A percentile compares a stretch with the other conserved stretches of the same genome.
phyloP scores from a whole-genome alignment of 2,888 invertebrate genomes.

The Melieria omissa region DNA sequence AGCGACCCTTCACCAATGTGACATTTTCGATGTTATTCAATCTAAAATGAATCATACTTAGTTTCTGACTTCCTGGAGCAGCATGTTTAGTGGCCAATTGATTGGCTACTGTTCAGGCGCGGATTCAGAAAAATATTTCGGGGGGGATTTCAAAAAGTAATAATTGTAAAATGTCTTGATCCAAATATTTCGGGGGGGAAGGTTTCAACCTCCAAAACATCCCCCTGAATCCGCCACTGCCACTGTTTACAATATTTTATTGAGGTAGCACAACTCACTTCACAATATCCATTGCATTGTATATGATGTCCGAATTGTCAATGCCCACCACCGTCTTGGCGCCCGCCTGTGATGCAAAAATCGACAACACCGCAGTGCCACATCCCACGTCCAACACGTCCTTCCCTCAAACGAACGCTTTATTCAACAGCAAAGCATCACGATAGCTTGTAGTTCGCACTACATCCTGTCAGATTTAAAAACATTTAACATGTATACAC shows the following conservation, averaged over 20 bases:
- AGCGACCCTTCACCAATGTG: constrained; percentile 82
- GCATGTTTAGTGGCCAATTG: too few relatives aligned
- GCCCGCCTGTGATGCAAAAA: constrained; percentile 97
- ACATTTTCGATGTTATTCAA: constrained; percentile 71
- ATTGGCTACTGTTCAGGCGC: too few relatives aligned
- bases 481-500: background rate
- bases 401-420: constrained; percentile 76
- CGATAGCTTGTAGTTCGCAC: constrained; percentile 88
- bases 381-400: constrained; percentile 94
- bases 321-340: constrained; percentile 91
- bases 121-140: too few relatives aligned
- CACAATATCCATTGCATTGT: constrained; percentile 94
- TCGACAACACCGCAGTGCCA: constrained; percentile 96
- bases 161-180: too few relatives aligned
- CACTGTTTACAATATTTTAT: too few relatives aligned
- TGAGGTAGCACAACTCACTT: constrained; percentile 68
- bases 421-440: constrained; percentile 83
- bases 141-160: too few relatives aligned
- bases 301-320: constrained; percentile 96
- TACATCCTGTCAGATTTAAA: constrained; percentile 71
- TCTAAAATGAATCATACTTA: constrained; percentile 45
- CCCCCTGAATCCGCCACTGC: too few relatives aligned
- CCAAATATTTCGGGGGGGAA: too few relatives aligned
- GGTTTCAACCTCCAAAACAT: too few relatives aligned
- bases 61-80: background rate